Conservation (phyloP, 2,888 invertebrate species). For the Chironomus tentans region DNA sequence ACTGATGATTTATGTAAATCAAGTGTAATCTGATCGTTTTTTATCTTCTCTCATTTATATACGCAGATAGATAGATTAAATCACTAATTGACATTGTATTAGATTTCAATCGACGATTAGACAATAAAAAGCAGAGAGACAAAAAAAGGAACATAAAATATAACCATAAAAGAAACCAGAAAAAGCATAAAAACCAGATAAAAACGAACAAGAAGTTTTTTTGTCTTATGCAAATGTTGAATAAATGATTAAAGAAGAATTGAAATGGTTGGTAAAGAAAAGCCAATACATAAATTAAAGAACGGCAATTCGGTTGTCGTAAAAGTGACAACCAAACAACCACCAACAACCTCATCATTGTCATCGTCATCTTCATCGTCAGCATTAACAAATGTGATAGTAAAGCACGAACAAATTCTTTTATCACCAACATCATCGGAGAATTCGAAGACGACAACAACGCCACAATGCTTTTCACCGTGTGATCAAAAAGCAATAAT, state of each 20-base stretch:
- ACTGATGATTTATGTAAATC: too few species aligned
- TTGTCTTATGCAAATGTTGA: too few species aligned
- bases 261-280: constrained; percentile 23
- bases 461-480: not conserved
- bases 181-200: too few species aligned
- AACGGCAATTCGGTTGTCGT: not conserved
- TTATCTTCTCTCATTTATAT: too few species aligned
- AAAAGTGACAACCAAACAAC: not conserved
- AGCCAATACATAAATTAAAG: not conserved
- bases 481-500: constrained; percentile 19
- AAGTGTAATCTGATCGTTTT: too few species aligned
- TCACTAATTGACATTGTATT: too few species aligned
- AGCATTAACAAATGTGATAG: not conserved
- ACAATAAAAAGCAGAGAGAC: too few species aligned
- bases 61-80: too few species aligned
- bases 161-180: too few species aligned
- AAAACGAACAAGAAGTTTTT: too few species aligned
- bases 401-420: not conserved
- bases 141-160: too few species aligned
- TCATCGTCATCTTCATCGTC: not conserved
- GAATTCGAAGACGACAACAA: not conserved
- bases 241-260: not conserved
- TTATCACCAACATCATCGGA: not conserved
- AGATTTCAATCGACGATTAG: too few species aligned
- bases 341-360: not conserved